Base-by-base conservation (phyloP, 2,888 invertebrate genomes). In the Junonia oenone region DNA sequence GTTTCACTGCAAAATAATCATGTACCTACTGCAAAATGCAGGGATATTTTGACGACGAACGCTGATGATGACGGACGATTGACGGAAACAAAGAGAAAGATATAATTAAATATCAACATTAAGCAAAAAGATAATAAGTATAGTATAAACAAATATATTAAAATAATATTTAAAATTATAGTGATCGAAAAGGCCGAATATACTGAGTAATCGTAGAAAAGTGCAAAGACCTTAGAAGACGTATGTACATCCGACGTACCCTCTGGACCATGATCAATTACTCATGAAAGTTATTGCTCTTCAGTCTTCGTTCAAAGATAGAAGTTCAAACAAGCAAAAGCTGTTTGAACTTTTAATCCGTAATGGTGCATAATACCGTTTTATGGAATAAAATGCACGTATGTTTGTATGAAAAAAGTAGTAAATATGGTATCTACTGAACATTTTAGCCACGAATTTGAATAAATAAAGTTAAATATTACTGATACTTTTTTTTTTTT, bases 201-300 rank as follows among this genome's bases (percentile, higher is more conserved):
- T 37, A 49, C 45, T 53, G 53, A 46, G 43, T 48, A 45, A 46
- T 15, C 13, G 40, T 46, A 13, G 45, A 40, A 35, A 35, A 53
- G 51, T 58, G 52, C 60, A 55, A 62, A 60, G 54, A 58, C 58
- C 60, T 58, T 54, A 56, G 17, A 47, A 48, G 43, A 59, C 40
- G 35, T 46, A 35, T 26, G 38, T 29, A 50, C 53, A 45, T 56
- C 49, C 56, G 61, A 50, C 51, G 50, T 56, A 58, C 47, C 56
- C 54, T 48, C 45, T 48, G 46, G 52, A 61, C 46, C 56, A 50
- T 55, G 51, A 46, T 56, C 51, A 50, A 58, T 55, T 53, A 53
- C 47, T 50, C 46, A 50, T 50, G 31, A 17, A 60, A 37, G 37
- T 51, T 49, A 53, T 37, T 47, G 50, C 35, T 48, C 45, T 47